A percentile compares a stretch with the other conserved stretches of the same genome.
Conservation (phyloP, 1,140 invertebrate genomes). For the Tetraneura akinire region DNA sequence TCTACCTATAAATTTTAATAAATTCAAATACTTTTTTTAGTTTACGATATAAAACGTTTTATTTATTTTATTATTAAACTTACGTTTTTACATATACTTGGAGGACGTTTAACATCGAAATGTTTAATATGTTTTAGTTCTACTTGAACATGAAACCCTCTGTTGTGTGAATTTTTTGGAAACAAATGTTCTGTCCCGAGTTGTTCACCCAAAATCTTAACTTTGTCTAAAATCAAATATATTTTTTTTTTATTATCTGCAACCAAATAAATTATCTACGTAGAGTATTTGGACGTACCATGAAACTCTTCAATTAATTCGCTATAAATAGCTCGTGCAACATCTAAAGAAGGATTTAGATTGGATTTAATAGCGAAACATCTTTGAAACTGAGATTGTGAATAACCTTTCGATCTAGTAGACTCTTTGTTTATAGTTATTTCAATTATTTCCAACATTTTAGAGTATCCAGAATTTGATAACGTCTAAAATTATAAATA, state of each 20-base stretch:
- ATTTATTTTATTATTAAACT: not conserved
- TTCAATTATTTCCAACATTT: slow-evolving; percentile 68
- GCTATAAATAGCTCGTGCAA: slow-evolving; percentile 75
- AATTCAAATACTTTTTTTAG: slow-evolving; percentile 45
- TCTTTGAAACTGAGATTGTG: slow-evolving; percentile 71
- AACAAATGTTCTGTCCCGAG: slow-evolving; percentile 67
- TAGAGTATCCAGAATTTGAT: slow-evolving; percentile 61
- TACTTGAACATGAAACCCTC: slow-evolving; percentile 78
- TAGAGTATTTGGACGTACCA: slow-evolving; percentile 59
- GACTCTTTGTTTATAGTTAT: slow-evolving; percentile 74
- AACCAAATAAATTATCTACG: not conserved
- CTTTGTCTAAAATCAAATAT: slow-evolving; percentile 58
- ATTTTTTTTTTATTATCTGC: not conserved
- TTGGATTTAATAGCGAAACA: slow-evolving; percentile 81
- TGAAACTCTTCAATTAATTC: slow-evolving; percentile 78
- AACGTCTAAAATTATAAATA: slow-evolving; percentile 57
- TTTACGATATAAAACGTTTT: not conserved
- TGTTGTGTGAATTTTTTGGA: slow-evolving; percentile 67
- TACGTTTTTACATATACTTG: slow-evolving; percentile 60
- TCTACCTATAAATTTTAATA: slow-evolving; percentile 64
- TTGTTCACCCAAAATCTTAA: slow-evolving; percentile 67
- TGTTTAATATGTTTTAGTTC: slow-evolving; percentile 59
- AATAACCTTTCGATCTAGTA: slow-evolving; percentile 69
- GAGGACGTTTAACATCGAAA: slow-evolving; percentile 65
- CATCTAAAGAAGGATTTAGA: slow-evolving; percentile 74